phyloP scores from a whole-genome alignment of 2,797 vertebrate genomes.

The Mormyrus proboscirostris region DNA sequence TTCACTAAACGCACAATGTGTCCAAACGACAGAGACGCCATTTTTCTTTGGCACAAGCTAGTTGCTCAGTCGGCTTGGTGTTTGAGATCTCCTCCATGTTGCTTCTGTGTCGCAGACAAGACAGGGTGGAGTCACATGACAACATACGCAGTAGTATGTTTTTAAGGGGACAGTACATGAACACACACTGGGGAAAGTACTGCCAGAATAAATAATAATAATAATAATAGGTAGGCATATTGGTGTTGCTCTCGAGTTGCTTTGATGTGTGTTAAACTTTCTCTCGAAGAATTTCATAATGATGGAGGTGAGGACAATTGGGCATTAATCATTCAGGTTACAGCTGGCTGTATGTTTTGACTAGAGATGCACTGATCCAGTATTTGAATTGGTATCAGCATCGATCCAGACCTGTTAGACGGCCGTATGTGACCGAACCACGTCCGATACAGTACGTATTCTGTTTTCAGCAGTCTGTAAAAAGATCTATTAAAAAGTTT shows the following conservation, averaged over 20 bases:
- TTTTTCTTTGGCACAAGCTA: not conserved
- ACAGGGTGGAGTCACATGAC: not conserved
- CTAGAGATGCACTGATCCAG: too few species aligned
- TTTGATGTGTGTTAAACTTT: not conserved
- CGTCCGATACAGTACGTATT: too few species aligned
- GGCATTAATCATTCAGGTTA: not conserved
- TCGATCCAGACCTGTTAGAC: too few species aligned
- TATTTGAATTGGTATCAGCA: too few species aligned
- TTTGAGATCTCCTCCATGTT: not conserved
- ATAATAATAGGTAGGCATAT: not conserved
- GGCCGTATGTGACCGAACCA: too few species aligned
- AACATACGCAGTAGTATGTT: not conserved
- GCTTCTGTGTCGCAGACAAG: not conserved
- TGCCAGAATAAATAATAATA: not conserved
- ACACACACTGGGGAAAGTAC: not conserved
- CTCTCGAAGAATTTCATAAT: not conserved
- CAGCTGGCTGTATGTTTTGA: not conserved
- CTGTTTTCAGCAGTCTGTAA: too few species aligned
- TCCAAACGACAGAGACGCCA: not conserved
- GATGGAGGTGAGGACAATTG: not conserved
- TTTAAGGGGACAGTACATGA: not conserved
- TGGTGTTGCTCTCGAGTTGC: not conserved
- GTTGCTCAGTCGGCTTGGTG: not conserved
- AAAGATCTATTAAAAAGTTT: too few species aligned
- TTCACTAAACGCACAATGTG: not conserved